Conservation (phyloP, 2,797 vertebrate genomes). For the Rhinatrema bivittatum region DNA sequence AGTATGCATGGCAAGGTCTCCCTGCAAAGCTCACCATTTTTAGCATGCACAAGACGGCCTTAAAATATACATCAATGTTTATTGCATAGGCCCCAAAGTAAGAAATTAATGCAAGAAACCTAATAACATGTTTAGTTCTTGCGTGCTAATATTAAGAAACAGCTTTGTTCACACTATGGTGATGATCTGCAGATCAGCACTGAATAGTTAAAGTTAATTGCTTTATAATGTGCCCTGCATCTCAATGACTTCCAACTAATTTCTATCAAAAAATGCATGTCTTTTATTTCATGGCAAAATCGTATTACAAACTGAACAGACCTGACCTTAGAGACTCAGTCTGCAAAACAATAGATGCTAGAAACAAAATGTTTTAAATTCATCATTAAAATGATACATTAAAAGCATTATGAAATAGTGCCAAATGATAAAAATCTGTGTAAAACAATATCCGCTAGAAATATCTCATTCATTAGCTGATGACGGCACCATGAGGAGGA, state of each 20-base stretch:
- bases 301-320: neutral
- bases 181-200: neutral
- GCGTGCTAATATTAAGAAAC: neutral
- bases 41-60: too few species aligned
- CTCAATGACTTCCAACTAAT: neutral
- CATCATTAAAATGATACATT: conserved; percentile 5
- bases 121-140: neutral
- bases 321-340: conserved; percentile 2
- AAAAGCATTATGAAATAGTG: neutral
- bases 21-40: too few species aligned
- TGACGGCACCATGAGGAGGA: neutral
- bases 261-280: neutral
- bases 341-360: conserved; percentile 10
- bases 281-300: conserved; percentile 7
- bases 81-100: neutral
- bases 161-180: neutral
- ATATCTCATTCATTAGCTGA: conserved; percentile 4
- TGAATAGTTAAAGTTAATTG: neutral
- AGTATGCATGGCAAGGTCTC: too few species aligned
- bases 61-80: neutral
- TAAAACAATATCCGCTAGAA: conserved; percentile 6
- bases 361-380: conserved; percentile 5
- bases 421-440: conserved; percentile 1
- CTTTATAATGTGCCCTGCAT: neutral
- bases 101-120: neutral